Conservation (phyloP, 2,797 vertebrate species). For the Bucorvus abyssinicus region DNA sequence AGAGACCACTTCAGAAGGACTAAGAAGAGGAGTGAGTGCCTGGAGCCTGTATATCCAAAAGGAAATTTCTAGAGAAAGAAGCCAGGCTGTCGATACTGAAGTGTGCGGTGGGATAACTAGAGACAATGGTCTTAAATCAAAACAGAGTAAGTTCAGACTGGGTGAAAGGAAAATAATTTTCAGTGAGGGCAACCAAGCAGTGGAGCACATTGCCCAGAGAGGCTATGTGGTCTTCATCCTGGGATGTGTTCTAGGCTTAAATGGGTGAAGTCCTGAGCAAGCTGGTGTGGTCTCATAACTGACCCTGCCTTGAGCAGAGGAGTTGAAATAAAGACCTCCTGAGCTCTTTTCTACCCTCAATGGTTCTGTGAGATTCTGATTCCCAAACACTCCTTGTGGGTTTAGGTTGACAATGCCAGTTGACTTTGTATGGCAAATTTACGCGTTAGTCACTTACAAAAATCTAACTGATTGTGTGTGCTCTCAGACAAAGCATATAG, state of each 20-base stretch:
- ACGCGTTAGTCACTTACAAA: not conserved
- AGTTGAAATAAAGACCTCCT: not conserved
- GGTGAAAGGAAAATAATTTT: not conserved
- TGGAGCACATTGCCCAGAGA: not conserved
- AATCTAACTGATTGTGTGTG: not conserved
- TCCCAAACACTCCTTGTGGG: not conserved
- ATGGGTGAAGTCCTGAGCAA: not conserved
- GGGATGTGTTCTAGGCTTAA: not conserved
- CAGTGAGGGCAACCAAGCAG: not conserved
- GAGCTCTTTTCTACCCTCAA: not conserved
- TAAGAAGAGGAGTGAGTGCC: not conserved
- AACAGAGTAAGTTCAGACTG: not conserved
- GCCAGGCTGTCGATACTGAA: not conserved
- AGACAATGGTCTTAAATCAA: not conserved
- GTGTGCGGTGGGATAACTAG: not conserved
- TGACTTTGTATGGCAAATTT: not conserved
- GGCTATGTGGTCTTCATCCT: not conserved
- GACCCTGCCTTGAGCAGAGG: not conserved
- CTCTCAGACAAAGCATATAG: not conserved
- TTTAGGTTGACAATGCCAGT: not conserved
- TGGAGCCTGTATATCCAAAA: not conserved
- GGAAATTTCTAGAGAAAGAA: not conserved
- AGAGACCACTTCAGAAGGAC: not conserved
- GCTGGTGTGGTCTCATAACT: not conserved
- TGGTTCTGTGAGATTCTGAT: not conserved